Percentiles rank a stretch among this genome's conserved stretches.
These are phyloP conservation scores for Psococerastis gibbosa DNA, from an alignment of 2,888 invertebrate species.

Conservation along the genomic window DNA sequence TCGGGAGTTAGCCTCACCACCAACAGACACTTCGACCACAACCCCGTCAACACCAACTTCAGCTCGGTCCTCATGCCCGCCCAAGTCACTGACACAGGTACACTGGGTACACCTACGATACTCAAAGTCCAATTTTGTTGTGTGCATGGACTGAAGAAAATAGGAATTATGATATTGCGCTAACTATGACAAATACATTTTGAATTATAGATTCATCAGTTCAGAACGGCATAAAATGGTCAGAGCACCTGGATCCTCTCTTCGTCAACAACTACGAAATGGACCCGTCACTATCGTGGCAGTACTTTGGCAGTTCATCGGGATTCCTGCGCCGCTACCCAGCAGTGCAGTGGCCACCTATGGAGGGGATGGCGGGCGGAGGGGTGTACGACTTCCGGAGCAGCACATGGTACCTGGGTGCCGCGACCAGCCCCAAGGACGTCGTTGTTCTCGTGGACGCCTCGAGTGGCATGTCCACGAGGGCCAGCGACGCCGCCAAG, in stretches of 20 bases:
- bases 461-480: slow-evolving; percentile 71
- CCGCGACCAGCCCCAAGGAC: slow-evolving; percentile 95
- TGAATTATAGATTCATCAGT: slow-evolving; percentile 52
- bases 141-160: not conserved
- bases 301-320: slow-evolving; percentile 92
- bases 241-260: slow-evolving; percentile 73
- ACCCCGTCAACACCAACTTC: slow-evolving; percentile 63
- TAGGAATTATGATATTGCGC: not conserved
- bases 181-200: slow-evolving; percentile 9
- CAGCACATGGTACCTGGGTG: slow-evolving; percentile 93
- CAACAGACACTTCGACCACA: slow-evolving; percentile 70
- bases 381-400: slow-evolving; percentile 92
- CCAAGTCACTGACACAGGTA: slow-evolving; percentile 30
- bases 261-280: slow-evolving; percentile 72
- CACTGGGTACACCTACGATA: not conserved
- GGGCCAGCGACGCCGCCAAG: slow-evolving; percentile 68
- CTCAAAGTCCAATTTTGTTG: not conserved
- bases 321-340: slow-evolving; percentile 97
- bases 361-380: slow-evolving; percentile 39
- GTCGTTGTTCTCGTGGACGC: slow-evolving; percentile 67
- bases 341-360: slow-evolving; percentile 49
- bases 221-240: slow-evolving; percentile 89
- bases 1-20: slow-evolving; percentile 56
- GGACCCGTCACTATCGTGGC: slow-evolving; percentile 85
- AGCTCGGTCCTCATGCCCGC: slow-evolving; percentile 81